These are phyloP conservation scores for Tipula unca DNA, from an alignment of 2,888 invertebrate species.

Conservation along the genomic window DNA sequence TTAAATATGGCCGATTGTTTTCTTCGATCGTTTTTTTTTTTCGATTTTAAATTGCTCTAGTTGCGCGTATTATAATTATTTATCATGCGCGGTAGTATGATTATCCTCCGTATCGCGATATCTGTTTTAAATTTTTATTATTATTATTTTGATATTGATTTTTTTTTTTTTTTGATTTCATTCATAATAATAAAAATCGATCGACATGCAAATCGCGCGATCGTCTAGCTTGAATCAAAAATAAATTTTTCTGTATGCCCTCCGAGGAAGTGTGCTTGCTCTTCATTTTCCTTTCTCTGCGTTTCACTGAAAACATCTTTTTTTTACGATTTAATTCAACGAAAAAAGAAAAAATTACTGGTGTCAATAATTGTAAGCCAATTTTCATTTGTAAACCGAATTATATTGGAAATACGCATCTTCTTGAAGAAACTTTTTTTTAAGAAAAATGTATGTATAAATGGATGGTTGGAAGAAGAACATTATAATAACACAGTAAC, in stretches of 20 bases:
- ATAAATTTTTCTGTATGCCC: neutral
- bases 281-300: neutral
- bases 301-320: neutral
- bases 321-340: neutral
- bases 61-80: conserved; percentile 14
- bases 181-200: neutral
- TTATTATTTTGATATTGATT: no score
- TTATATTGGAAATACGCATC: neutral
- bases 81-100: neutral
- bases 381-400: neutral
- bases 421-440: neutral
- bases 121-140: neutral
- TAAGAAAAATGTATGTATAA: neutral
- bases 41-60: conserved; percentile 15
- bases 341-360: neutral
- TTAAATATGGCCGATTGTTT: conserved; percentile 14
- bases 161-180: neutral
- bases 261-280: neutral
- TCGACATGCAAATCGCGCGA: neutral
- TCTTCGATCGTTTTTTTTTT: neutral
- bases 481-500: conserved; percentile 8
- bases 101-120: neutral
- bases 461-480: neutral
- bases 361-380: conserved; percentile 4
- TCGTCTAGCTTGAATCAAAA: neutral